phyloP scores from a whole-genome alignment of 2,113 vertebrate species.

The Dasyprocta punctata region DNA sequence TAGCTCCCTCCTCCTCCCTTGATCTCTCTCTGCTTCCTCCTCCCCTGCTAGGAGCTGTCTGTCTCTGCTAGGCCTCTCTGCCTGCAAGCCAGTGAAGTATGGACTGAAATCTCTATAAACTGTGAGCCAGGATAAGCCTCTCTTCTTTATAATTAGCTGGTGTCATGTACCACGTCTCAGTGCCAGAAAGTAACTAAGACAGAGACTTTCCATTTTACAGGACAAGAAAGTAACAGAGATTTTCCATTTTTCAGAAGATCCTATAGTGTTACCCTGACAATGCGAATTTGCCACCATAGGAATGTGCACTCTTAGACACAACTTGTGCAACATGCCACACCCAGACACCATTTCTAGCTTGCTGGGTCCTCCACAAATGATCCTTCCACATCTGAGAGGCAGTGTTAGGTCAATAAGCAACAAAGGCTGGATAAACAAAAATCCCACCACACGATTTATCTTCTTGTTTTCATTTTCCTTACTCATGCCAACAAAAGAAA shows the following conservation, averaged over 20 bases:
- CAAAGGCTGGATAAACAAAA: background rate
- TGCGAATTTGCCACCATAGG: background rate
- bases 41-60: background rate
- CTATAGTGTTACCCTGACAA: background rate
- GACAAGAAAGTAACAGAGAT: background rate
- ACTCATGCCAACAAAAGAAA: background rate
- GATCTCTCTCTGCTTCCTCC: background rate
- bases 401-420: background rate
- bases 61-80: background rate
- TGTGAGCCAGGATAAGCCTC: background rate
- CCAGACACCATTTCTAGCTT: background rate
- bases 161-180: background rate
- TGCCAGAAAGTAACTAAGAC: background rate
- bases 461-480: conserved; percentile 27
- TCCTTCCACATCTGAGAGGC: background rate
- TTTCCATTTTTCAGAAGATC: background rate
- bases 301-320: background rate
- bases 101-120: background rate
- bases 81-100: background rate
- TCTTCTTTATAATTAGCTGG: background rate
- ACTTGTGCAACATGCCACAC: background rate
- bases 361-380: background rate
- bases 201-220: background rate
- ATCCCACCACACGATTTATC: background rate
- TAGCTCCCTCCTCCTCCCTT: background rate